Base-by-base conservation (phyloP, 2,797 vertebrate species). In the Poeciliopsis presidionis region DNA sequence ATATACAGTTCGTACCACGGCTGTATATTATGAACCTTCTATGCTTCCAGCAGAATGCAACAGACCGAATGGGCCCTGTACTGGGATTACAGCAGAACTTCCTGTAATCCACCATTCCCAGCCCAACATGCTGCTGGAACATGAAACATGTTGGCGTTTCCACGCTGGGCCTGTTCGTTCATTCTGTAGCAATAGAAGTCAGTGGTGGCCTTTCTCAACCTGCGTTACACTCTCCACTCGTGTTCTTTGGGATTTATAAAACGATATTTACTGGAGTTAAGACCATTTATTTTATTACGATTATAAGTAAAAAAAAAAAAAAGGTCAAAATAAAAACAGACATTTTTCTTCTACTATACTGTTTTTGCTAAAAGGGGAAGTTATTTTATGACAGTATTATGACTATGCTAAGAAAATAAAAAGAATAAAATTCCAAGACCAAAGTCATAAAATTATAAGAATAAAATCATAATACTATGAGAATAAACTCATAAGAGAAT, bases 11-110 rank as follows among this genome's bases (percentile, higher is more conserved):
- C 71, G 46, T 72, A 16, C 18, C 8, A 76, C 49, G 74, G 77
- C 88, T 91, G 89, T 90, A 91, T 90, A 91, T 90, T 28, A 67
- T 39, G 55, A n/a, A 76, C 87, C 92, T 84, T 93, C 87, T 91
- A 88, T 88, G 88, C 85, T 65, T 77, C 75, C 71, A 75, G 70
- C 88, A 88, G 81, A 90, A 88, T 84, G 39, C 78, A 86, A 81
- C 63, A 9, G 77, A 86, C 79, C 83, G 86, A 90, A 89, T 87
- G 70, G 51, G 79, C 47, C 75, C 78, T 51, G 73, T n/a, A 79
- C 28, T 74, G 55, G 36, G 73, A 67, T 72, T 49, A 39, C 8
- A 57, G 5, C n/a, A 43, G 71, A 45, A 55, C 33, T 20, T 49
- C 45, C 63, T 55, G 47, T 77, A 53, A 75, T 74, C 28, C 49